Conservation (phyloP, 2,113 vertebrate species). For the Lepus americanus region DNA sequence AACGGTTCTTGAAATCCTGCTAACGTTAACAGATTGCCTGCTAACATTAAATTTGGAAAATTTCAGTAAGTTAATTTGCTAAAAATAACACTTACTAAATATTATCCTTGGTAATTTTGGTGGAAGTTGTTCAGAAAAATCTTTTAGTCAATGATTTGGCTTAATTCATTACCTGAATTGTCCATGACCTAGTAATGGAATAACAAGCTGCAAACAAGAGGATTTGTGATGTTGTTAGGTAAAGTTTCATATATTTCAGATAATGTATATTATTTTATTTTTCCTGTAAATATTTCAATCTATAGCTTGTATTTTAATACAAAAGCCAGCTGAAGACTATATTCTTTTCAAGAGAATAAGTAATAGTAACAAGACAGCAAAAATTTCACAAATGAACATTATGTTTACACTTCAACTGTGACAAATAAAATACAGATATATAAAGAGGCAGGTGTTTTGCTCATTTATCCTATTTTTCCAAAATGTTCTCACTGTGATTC, state of each 20-base stretch:
- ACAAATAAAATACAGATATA: background rate
- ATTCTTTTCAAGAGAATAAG: constrained; percentile 27
- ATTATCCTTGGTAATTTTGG: constrained; percentile 68
- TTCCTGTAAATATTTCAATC: constrained; percentile 21
- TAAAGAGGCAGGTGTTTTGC: constrained; percentile 14
- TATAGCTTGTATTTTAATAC: constrained; percentile 34
- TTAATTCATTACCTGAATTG: constrained; percentile 76
- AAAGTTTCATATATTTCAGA: background rate
- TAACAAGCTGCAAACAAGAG: constrained; percentile 64
- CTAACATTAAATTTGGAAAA: constrained; percentile 80
- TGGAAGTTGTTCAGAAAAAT: constrained; percentile 71
- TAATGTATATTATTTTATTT: constrained; percentile 6
- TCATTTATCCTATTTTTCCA: background rate
- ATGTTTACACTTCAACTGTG: constrained; percentile 37
- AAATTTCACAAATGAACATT: background rate
- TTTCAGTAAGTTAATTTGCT: constrained; percentile 84
- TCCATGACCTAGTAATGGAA: constrained; percentile 67
- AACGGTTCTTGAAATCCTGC: constrained; percentile 72
- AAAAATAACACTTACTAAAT: constrained; percentile 83
- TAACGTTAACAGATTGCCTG: constrained; percentile 71
- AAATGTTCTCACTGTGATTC: background rate
- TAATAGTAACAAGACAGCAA: background rate
- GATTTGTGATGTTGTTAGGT: constrained; percentile 45
- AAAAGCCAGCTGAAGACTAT: background rate
- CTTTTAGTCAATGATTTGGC: constrained; percentile 74